Conservation (phyloP, 2,797 vertebrate genomes). For the Delichon dasypus region DNA sequence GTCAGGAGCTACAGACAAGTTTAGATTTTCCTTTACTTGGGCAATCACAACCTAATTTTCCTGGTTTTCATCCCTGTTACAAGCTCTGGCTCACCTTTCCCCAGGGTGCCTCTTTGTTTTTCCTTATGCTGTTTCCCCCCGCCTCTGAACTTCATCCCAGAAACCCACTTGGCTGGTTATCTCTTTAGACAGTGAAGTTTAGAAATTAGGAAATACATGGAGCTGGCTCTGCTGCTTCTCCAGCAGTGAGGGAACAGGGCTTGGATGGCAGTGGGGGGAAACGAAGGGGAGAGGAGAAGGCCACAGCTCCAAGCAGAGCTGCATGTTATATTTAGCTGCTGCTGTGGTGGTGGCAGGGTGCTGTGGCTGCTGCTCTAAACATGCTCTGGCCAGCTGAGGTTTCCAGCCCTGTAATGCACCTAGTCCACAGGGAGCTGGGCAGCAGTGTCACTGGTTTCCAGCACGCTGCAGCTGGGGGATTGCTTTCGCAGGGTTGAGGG, state of each 20-base stretch:
- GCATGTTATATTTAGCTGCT: constrained; percentile 51
- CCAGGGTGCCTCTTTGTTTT: constrained; percentile 24
- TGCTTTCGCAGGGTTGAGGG: background rate
- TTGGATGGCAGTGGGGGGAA: constrained; percentile 2
- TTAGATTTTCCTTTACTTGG: background rate
- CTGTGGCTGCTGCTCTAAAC: constrained; percentile 34
- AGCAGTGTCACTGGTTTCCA: background rate
- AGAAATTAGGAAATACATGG: constrained; percentile 39
- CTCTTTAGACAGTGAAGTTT: constrained; percentile 3
- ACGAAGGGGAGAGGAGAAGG: constrained; percentile 6
- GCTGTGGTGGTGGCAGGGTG: background rate
- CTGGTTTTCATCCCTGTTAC: background rate
- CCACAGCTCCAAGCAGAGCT: background rate
- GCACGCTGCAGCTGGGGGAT: background rate
- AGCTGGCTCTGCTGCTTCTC: background rate
- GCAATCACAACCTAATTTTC: background rate
- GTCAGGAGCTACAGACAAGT: background rate
- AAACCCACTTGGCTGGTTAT: constrained; percentile 32
- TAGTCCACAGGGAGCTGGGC: background rate
- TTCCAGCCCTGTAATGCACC: background rate
- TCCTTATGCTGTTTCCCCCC: background rate
- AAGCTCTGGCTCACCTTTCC: constrained; percentile 16
- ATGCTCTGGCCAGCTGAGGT: background rate
- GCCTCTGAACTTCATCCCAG: constrained; percentile 42
- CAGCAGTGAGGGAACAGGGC: background rate